Percentiles rank a stretch among this genome's conserved stretches.
Evolutionary conservation across 2,113 vertebrate genomes (phyloP).

Genomic region (Rhinogobius similis): DNA sequence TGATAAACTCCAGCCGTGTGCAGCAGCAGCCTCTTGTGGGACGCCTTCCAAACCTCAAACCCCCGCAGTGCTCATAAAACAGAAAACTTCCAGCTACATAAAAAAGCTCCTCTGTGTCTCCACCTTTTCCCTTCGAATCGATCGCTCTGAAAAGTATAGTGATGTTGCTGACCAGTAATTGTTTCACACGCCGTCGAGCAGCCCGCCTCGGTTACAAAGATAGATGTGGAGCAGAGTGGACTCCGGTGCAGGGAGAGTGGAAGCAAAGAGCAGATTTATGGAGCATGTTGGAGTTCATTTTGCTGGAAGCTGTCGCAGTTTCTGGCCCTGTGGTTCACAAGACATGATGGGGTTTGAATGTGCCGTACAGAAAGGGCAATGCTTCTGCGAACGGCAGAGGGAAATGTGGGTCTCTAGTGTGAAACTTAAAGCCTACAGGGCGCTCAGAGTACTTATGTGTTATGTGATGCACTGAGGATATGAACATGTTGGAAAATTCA

Average conservation of each 20-base stretch:
- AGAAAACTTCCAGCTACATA: constrained; percentile 5
- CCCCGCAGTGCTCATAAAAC: neutral
- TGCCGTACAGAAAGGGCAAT: neutral
- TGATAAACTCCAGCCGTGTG: no score
- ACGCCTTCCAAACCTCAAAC: neutral
- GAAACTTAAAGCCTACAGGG: neutral
- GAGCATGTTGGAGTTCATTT: constrained; percentile 1
- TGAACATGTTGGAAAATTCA: no score
- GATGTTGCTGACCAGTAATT: constrained; percentile 7
- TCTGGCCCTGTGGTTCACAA: neutral
- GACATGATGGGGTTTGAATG: neutral
- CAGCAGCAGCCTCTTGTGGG: neutral
- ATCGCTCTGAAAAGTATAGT: neutral
- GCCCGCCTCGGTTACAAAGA: neutral
- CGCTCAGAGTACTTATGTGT: no score
- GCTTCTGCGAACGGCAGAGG: neutral
- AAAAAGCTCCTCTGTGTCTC: neutral
- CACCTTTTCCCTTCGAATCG: neutral
- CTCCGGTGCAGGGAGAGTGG: neutral
- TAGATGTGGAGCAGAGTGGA: neutral
- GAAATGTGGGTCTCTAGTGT: neutral
- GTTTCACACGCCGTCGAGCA: constrained; percentile 1
- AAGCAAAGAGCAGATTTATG: neutral
- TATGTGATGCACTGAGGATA: no score
- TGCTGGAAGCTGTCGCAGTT: constrained; percentile 3